These are phyloP conservation scores for Chionodraco myersi DNA, from an alignment of 2,113 vertebrate genomes.

Conservation along the genomic window DNA sequence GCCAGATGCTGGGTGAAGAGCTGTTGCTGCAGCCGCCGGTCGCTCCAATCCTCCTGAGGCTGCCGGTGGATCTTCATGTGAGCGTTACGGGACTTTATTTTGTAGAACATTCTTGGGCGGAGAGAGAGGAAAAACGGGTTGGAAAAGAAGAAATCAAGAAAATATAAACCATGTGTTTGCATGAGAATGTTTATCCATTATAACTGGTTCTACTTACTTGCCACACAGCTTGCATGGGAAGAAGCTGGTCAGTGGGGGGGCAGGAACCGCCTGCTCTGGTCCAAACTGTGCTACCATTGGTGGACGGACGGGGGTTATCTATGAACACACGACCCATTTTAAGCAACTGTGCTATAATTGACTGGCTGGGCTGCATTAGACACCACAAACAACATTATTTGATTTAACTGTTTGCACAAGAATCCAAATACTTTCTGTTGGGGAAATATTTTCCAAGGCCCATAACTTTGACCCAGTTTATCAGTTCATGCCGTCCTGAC, in stretches of 20 bases:
- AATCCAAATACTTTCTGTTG: background rate
- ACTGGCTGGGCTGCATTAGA: slow-evolving; percentile 7
- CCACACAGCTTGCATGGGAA: slow-evolving; percentile 88
- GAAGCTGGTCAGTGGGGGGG: slow-evolving; percentile 74
- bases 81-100: slow-evolving; percentile 88
- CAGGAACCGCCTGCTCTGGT: slow-evolving; percentile 61
- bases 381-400: background rate
- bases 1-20: slow-evolving; percentile 69
- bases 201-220: slow-evolving; percentile 80
- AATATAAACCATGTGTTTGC: slow-evolving; percentile 56
- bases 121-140: background rate
- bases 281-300: slow-evolving; percentile 53
- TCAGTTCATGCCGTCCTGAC: too few relatives aligned
- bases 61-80: slow-evolving; percentile 90
- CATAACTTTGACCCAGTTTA: too few relatives aligned
- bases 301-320: slow-evolving; percentile 64
- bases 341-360: background rate
- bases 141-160: background rate
- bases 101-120: slow-evolving; percentile 84
- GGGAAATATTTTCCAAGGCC: too few relatives aligned
- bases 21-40: slow-evolving; percentile 76
- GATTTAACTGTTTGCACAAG: slow-evolving; percentile 20
- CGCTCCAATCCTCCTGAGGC: slow-evolving; percentile 79
- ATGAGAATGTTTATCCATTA: too few relatives aligned
- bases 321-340: slow-evolving; percentile 39